These are phyloP conservation scores for Caenorhabditis sp. DNA, from an alignment of 2,888 invertebrate genomes.

Conservation along the genomic window DNA sequence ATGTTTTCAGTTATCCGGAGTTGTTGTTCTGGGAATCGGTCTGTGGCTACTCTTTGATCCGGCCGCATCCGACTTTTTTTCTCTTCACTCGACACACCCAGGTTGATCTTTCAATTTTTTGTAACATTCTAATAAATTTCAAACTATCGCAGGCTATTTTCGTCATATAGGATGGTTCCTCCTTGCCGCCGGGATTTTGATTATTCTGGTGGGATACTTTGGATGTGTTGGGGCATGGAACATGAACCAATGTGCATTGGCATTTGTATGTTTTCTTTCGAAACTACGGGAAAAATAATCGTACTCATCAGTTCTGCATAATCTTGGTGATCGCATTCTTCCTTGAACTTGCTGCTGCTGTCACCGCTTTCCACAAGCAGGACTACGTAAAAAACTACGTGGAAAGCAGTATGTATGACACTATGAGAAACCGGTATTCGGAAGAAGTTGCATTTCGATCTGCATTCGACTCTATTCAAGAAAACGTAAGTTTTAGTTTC, in stretches of 20 bases:
- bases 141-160: conserved; percentile 60
- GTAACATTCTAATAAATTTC: too few species aligned
- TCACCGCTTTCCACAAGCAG: conserved; percentile 86
- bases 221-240: conserved; percentile 89
- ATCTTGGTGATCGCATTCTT: conserved; percentile 87
- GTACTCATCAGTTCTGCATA: conserved; percentile 85
- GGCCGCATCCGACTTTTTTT: conserved; percentile 84
- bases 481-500: conserved; percentile 79
- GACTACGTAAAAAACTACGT: conserved; percentile 82
- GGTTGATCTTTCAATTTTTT: too few species aligned
- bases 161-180: conserved; percentile 85
- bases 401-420: conserved; percentile 83
- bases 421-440: conserved; percentile 84
- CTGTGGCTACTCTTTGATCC: conserved; percentile 87
- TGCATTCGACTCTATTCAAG: conserved; percentile 85
- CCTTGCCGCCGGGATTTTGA: conserved; percentile 85
- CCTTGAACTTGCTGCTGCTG: conserved; percentile 86
- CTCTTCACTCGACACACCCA: conserved; percentile 80
- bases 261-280: conserved; percentile 84
- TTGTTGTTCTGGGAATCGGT: conserved; percentile 85
- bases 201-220: conserved; percentile 87
- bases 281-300: too few species aligned
- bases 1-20: conserved; percentile 85
- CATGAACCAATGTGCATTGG: conserved; percentile 87
- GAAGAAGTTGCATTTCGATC: conserved; percentile 81